Conservation (phyloP, 2,113 vertebrate species). For the Holacanthus passer region DNA sequence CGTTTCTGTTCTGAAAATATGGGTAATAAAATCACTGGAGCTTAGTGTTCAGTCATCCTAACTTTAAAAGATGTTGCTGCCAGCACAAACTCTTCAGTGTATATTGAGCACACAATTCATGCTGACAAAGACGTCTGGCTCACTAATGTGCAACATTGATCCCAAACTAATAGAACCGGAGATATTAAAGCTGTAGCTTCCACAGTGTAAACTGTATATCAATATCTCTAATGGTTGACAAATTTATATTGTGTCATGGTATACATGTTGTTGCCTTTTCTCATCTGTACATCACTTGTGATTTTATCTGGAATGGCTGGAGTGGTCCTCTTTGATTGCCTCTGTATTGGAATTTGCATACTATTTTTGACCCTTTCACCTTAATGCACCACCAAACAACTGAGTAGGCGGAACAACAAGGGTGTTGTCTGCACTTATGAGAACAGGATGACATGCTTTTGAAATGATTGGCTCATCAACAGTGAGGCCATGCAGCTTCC, state of each 20-base stretch:
- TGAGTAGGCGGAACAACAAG: slow-evolving; percentile 1
- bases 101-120: background rate
- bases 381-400: slow-evolving; percentile 19
- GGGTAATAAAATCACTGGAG: no score
- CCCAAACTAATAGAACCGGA: background rate
- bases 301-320: background rate
- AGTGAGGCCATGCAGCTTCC: slow-evolving; percentile 58
- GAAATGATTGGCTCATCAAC: slow-evolving; percentile 52
- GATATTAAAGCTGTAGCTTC: background rate
- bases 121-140: background rate
- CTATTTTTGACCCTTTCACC: background rate
- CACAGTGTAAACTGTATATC: background rate
- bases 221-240: background rate
- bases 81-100: background rate
- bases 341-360: slow-evolving; percentile 5
- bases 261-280: background rate
- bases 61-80: background rate
- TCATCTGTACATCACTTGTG: background rate
- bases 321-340: background rate
- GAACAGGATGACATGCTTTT: slow-evolving; percentile 35
- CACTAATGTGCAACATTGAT: background rate
- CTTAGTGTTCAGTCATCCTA: background rate
- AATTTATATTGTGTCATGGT: background rate
- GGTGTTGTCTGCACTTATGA: slow-evolving; percentile 30
- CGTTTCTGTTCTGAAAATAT: no score